Percentiles rank a stretch among this genome's conserved stretches.
Conservation (phyloP, 2,797 vertebrate genomes). For the Catharus ustulatus region DNA sequence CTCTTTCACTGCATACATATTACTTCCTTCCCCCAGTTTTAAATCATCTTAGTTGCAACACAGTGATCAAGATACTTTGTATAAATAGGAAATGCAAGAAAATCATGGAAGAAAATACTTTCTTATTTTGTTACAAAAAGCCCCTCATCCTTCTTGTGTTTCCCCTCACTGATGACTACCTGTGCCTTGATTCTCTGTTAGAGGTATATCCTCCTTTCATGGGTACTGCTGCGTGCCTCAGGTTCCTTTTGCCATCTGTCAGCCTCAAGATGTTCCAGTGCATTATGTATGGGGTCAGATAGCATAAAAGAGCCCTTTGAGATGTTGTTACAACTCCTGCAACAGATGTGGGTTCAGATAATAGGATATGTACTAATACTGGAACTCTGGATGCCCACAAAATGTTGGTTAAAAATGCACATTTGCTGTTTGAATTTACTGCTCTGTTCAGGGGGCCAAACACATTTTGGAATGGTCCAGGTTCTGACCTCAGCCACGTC, state of each 20-base stretch:
- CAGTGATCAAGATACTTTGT: slow-evolving; percentile 72
- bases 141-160: background rate
- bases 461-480: background rate
- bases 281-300: slow-evolving; percentile 42
- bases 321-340: slow-evolving; percentile 35
- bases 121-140: slow-evolving; percentile 66
- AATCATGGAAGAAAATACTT: slow-evolving; percentile 73
- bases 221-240: background rate
- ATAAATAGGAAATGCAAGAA: slow-evolving; percentile 75
- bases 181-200: slow-evolving; percentile 17
- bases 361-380: slow-evolving; percentile 4
- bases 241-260: slow-evolving; percentile 49
- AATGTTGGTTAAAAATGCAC: background rate
- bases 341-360: slow-evolving; percentile 38
- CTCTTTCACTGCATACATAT: slow-evolving; percentile 56
- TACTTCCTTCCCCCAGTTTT: slow-evolving; percentile 50
- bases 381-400: slow-evolving; percentile 33
- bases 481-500: background rate
- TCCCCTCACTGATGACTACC: slow-evolving; percentile 21
- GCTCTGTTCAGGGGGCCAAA: background rate
- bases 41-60: slow-evolving; percentile 67
- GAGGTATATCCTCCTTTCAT: background rate
- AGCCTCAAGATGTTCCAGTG: slow-evolving; percentile 31
- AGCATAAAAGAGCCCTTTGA: slow-evolving; percentile 71
- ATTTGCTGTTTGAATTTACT: background rate